Evolutionary conservation across 2,113 vertebrate species (phyloP).

Genomic region (Cichladusa arquata): DNA sequence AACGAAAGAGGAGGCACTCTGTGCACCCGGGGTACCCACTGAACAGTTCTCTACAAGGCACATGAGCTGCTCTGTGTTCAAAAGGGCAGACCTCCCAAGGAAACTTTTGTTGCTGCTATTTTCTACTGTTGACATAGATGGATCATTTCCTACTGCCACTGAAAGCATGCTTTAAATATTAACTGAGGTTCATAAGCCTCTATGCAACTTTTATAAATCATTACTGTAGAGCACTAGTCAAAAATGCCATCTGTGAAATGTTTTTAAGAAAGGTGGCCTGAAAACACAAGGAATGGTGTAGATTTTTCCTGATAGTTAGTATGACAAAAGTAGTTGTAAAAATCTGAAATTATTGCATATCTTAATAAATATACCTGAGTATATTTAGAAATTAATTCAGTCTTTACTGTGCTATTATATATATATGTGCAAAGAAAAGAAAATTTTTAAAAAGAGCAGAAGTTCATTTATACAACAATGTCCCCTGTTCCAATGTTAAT

Average conservation of each 20-base stretch:
- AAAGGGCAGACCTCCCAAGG: slow-evolving; percentile 37
- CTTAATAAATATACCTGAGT: not conserved
- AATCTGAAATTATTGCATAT: not conserved
- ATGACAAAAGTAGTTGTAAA: not conserved
- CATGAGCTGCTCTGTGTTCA: not conserved
- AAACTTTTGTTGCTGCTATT: not conserved
- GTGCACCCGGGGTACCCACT: not conserved
- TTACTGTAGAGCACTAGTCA: not conserved
- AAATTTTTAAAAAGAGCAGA: not conserved
- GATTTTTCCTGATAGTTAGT: not conserved
- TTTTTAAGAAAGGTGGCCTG: not conserved
- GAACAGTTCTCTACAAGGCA: slow-evolving; percentile 11
- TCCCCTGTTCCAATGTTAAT: not conserved
- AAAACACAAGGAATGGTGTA: not conserved
- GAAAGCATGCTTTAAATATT: slow-evolving; percentile 67
- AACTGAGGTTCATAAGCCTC: slow-evolving; percentile 34
- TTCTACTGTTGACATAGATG: slow-evolving; percentile 1
- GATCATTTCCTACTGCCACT: slow-evolving; percentile 20
- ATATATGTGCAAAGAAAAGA: not conserved
- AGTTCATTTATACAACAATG: not conserved
- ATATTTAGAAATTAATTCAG: not conserved
- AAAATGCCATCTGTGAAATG: slow-evolving; percentile 4
- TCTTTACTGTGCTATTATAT: not conserved
- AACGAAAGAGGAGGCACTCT: not conserved
- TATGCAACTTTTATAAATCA: slow-evolving; percentile 48